Conservation (phyloP, 2,113 vertebrate genomes). For the Sander lucioperca region DNA sequence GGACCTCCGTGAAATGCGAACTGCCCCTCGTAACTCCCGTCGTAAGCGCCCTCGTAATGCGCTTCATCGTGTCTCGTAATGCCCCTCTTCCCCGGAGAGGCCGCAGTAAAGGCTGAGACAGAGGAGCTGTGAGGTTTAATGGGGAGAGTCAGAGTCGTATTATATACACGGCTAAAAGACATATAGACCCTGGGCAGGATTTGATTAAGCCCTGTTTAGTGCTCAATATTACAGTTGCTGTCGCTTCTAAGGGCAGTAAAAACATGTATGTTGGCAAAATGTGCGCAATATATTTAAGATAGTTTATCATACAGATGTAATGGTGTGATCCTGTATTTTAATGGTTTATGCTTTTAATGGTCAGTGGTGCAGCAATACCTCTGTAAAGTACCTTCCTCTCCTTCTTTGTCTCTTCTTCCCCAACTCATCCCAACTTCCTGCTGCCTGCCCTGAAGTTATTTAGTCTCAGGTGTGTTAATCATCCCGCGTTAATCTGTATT, state of each 20-base stretch:
- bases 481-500: conserved; percentile 44
- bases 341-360: background rate
- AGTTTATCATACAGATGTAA: background rate
- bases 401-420: background rate
- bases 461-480: conserved; percentile 43
- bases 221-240: conserved; percentile 39
- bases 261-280: conserved; percentile 31
- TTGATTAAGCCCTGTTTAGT: conserved; percentile 76
- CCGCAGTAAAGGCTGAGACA: conserved; percentile 77
- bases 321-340: background rate
- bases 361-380: background rate
- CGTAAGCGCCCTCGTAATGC: conserved; percentile 80
- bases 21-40: conserved; percentile 78
- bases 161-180: conserved; percentile 74
- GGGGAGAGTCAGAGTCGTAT: conserved; percentile 64
- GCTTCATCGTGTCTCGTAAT: conserved; percentile 78
- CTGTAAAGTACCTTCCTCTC: background rate
- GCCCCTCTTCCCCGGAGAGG: conserved; percentile 74
- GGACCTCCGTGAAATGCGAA: conserved; percentile 82
- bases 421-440: conserved; percentile 15
- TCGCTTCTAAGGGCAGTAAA: conserved; percentile 39
- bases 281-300: conserved; percentile 15
- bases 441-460: background rate
- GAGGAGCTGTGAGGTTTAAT: conserved; percentile 75
- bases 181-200: conserved; percentile 71